phyloP scores from a whole-genome alignment of 2,113 vertebrate species.

The Eleginops maclovinus region DNA sequence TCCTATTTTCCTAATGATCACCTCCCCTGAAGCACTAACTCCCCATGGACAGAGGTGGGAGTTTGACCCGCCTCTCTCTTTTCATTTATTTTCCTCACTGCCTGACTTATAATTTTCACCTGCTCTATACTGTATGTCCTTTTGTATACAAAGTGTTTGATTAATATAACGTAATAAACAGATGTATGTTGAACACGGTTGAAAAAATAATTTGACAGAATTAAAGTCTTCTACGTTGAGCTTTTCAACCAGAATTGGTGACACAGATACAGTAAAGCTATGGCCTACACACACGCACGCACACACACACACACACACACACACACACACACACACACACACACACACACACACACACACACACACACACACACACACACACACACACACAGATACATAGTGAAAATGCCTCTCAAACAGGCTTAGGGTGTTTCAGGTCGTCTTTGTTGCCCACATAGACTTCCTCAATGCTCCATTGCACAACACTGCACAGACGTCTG shows the following conservation, averaged over 20 bases:
- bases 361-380: too few relatives aligned
- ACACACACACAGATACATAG: neutral
- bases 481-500: constrained; percentile 30
- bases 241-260: neutral
- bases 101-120: constrained; percentile 20
- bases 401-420: constrained; percentile 9
- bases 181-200: neutral
- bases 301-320: too few relatives aligned
- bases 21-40: constrained; percentile 69
- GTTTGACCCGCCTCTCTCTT: constrained; percentile 26
- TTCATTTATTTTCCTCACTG: constrained; percentile 24
- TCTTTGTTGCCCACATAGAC: constrained; percentile 19
- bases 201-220: neutral
- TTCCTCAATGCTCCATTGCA: constrained; percentile 42
- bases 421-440: constrained; percentile 8
- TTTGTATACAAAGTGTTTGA: neutral
- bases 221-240: neutral
- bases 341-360: neutral
- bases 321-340: neutral
- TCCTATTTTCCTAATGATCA: constrained; percentile 75
- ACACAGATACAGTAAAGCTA: neutral
- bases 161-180: neutral
- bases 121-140: neutral
- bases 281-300: neutral
- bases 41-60: constrained; percentile 45